phyloP scores from a whole-genome alignment of 2,888 invertebrate species.

The Polylopha cassiicola region DNA sequence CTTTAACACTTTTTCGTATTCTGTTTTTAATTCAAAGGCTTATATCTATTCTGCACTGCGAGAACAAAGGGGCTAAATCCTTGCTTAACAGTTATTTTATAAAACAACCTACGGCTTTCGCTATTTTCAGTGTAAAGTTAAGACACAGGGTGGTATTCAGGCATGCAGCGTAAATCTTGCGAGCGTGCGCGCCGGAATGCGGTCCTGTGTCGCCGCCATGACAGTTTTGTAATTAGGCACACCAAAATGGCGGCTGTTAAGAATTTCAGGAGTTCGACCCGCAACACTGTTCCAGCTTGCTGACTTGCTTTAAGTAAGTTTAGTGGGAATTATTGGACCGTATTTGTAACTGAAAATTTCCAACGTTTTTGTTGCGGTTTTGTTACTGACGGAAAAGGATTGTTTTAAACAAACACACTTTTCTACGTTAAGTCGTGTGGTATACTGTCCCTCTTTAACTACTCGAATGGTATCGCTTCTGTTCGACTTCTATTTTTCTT shows the following conservation, averaged over 20 bases:
- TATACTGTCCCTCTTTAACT: too few species aligned
- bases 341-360: too few species aligned
- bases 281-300: constrained; percentile 10
- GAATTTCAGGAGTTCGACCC: constrained; percentile 14
- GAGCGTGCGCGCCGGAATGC: constrained; percentile 10
- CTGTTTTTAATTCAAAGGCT: too few species aligned
- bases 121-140: constrained; percentile 2
- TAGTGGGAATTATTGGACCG: too few species aligned
- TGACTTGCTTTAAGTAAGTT: constrained; percentile 19
- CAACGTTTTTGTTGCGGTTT: too few species aligned
- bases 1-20: too few species aligned
- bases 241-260: constrained; percentile 15
- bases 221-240: constrained; percentile 21
- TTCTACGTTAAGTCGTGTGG: too few species aligned
- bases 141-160: constrained; percentile 9
- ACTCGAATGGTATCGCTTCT: too few species aligned
- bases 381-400: too few species aligned
- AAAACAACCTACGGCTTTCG: constrained; percentile 1
- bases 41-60: too few species aligned
- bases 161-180: constrained; percentile 17
- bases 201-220: constrained; percentile 19
- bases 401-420: too few species aligned
- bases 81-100: constrained; percentile 8
- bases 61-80: constrained; percentile 1
- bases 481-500: too few species aligned